Evolutionary conservation across 1,140 invertebrate species (phyloP).

Genomic region (Calycopis cecrops): DNA sequence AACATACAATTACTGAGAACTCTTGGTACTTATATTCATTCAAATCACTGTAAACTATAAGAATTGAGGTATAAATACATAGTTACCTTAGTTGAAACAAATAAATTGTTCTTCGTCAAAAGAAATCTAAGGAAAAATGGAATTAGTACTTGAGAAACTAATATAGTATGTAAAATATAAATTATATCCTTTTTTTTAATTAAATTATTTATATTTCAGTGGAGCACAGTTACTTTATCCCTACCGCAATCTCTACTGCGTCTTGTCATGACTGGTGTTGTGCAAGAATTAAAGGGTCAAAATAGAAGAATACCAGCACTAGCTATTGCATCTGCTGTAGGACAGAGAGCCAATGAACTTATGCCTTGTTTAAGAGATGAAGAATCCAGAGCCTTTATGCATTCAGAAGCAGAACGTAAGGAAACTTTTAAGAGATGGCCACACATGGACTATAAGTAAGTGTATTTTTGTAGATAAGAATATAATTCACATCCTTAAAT

Average conservation of each 20-base stretch:
- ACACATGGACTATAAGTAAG: conserved; percentile 96
- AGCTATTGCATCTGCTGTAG: conserved; percentile 90
- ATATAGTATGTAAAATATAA: too few species aligned
- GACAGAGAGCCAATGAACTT: conserved; percentile 89
- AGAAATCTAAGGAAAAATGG: too few species aligned
- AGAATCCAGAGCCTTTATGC: conserved; percentile 86
- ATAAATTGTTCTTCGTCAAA: too few species aligned
- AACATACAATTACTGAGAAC: not conserved
- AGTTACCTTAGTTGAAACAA: too few species aligned
- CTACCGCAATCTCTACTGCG: conserved; percentile 86
- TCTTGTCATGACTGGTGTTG: conserved; percentile 84
- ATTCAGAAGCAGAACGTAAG: conserved; percentile 90
- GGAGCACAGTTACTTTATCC: conserved; percentile 91
- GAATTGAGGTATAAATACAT: too few species aligned
- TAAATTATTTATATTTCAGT: conserved; percentile 79
- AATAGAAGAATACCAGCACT: conserved; percentile 89
- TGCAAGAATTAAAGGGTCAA: conserved; percentile 87
- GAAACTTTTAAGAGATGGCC: conserved; percentile 96
- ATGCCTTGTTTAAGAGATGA: conserved; percentile 74
- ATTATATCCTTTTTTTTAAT: conserved; percentile 12
- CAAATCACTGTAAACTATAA: too few species aligned
- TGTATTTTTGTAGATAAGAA: conserved; percentile 20
- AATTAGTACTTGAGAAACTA: too few species aligned
- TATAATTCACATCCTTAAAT: too few species aligned
- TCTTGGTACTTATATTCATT: too few species aligned